Evolutionary conservation across 2,113 vertebrate genomes (phyloP).

Genomic region (Albula goreensis): DNA sequence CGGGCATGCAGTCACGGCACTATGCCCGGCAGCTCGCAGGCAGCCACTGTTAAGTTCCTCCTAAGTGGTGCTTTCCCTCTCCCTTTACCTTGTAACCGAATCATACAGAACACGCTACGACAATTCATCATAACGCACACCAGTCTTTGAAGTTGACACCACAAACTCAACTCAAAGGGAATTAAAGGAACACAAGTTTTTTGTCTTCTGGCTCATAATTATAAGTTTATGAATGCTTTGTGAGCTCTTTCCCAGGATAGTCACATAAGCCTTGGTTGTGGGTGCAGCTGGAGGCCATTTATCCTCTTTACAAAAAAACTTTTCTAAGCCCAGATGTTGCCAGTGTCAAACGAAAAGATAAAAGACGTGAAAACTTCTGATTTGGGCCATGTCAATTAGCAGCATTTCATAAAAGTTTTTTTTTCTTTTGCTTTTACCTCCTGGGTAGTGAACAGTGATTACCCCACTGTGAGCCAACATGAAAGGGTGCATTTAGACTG

Average conservation of each 20-base stretch:
- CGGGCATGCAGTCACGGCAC: background rate
- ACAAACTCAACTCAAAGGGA: conserved; percentile 11
- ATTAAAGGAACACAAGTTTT: background rate
- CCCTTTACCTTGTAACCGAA: background rate
- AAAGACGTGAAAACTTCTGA: conserved; percentile 16
- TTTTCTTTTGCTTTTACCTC: conserved; percentile 1
- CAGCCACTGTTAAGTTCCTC: background rate
- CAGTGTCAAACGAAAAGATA: background rate
- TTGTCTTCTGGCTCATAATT: conserved; percentile 17
- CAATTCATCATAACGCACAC: background rate
- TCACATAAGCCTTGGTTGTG: background rate
- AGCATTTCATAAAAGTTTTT: conserved; percentile 15
- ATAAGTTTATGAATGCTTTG: conserved; percentile 17
- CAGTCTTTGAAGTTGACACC: conserved; percentile 3
- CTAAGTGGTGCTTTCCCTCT: background rate
- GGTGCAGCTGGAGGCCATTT: conserved; percentile 9
- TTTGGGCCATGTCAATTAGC: conserved; percentile 8
- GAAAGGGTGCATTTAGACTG: background rate
- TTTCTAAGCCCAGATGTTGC: background rate
- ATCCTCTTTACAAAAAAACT: conserved; percentile 1
- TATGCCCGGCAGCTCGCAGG: background rate
- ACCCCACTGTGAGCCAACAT: background rate
- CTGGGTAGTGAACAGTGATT: background rate
- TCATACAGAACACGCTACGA: background rate
- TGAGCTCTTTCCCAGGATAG: background rate